Conservation (phyloP, 2,888 invertebrate genomes). For the Coleophora flavipennella region DNA sequence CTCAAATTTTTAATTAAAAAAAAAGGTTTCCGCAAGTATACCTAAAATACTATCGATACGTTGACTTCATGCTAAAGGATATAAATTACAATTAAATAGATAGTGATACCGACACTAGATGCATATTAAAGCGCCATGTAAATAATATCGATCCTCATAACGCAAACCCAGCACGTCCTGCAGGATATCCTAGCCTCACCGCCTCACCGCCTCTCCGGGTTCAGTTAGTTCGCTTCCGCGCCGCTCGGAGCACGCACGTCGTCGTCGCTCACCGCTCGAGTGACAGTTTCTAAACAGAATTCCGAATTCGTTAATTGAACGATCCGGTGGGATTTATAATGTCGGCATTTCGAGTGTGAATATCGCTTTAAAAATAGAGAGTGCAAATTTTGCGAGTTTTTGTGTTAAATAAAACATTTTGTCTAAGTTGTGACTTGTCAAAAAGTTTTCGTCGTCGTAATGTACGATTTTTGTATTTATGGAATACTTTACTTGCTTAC, state of each 20-base stretch:
- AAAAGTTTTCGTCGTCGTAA: too few species aligned
- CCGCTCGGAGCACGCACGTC: constrained; percentile 57
- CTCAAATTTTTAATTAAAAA: too few species aligned
- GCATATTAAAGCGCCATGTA: constrained; percentile 66
- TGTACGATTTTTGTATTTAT: too few species aligned
- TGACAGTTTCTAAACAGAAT: background rate
- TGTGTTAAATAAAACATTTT: background rate
- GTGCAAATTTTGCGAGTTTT: constrained; percentile 2
- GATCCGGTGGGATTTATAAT: background rate
- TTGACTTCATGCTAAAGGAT: background rate
- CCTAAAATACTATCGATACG: background rate
- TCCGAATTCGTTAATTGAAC: constrained; percentile 2
- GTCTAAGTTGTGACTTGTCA: too few species aligned
- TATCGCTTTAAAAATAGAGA: constrained; percentile 7
- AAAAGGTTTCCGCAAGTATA: too few species aligned
- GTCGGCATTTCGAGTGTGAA: constrained; percentile 10
- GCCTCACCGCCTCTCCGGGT: constrained; percentile 23
- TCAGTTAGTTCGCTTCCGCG: constrained; percentile 58
- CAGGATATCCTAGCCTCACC: constrained; percentile 63
- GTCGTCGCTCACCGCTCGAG: too few species aligned
- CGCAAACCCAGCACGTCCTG: constrained; percentile 56
- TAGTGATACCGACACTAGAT: constrained; percentile 16
- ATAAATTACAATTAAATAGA: background rate
- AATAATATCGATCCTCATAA: constrained; percentile 63
- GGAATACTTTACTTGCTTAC: too few species aligned